Percentiles rank a stretch among this genome's conserved stretches.
These are phyloP conservation scores for Sciurus vulgaris DNA, from an alignment of 2,797 vertebrate species.

Conservation along the genomic window DNA sequence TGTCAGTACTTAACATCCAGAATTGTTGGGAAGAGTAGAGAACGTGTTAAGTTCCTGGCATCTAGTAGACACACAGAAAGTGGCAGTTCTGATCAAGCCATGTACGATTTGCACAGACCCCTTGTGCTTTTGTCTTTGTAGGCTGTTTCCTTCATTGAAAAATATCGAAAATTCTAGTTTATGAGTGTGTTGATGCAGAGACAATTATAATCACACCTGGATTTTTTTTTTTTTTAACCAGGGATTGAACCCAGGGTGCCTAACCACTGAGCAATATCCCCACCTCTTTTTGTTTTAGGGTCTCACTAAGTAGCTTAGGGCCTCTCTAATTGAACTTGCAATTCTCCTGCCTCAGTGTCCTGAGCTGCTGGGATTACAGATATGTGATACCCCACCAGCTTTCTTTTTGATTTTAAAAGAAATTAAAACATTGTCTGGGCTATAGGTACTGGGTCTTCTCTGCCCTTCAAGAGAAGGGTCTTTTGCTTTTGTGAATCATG, in stretches of 20 bases:
- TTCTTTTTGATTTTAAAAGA: slow-evolving; percentile 35
- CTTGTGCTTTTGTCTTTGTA: background rate
- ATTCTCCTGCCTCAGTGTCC: no score
- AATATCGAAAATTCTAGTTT: background rate
- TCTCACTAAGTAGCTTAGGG: no score
- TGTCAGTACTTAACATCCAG: background rate
- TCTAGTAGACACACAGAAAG: background rate
- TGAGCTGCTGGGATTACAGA: no score
- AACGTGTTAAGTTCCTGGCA: background rate
- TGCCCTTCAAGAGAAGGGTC: background rate
- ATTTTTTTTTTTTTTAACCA: background rate
- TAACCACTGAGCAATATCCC: no score
- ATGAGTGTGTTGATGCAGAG: background rate
- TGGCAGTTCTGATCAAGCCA: background rate
- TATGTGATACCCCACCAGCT: background rate
- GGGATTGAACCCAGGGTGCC: no score
- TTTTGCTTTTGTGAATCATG: background rate
- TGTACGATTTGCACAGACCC: background rate
- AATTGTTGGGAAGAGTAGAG: background rate
- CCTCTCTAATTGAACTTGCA: no score
- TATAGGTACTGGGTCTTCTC: background rate
- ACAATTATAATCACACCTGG: background rate
- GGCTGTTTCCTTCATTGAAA: background rate
- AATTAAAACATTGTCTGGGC: background rate
- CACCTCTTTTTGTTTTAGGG: no score